A percentile compares a stretch with the other conserved stretches of the same genome.
These are phyloP conservation scores for Muscicapa striata DNA, from an alignment of 2,797 vertebrate genomes.

Conservation along the genomic window DNA sequence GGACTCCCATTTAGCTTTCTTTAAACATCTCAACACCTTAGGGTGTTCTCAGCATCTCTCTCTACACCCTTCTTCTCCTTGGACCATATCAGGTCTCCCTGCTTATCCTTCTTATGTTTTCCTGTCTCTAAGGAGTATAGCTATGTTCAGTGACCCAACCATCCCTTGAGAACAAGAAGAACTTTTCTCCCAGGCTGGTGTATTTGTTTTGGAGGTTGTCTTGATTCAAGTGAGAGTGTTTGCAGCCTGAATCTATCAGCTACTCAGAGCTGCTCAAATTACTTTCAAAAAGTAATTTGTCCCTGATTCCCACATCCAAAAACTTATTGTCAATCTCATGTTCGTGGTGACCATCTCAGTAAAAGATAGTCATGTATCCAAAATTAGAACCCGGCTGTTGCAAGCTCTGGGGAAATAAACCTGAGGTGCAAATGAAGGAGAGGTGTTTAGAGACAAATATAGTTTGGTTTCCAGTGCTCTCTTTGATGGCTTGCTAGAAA, in stretches of 20 bases:
- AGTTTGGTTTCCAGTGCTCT: background rate
- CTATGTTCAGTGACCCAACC: background rate
- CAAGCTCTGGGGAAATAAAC: slow-evolving; percentile 56
- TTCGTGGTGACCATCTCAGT: background rate
- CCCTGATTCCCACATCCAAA: slow-evolving; percentile 52
- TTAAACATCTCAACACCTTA: background rate
- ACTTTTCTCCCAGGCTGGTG: background rate
- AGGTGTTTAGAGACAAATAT: slow-evolving; percentile 21
- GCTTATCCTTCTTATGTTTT: background rate
- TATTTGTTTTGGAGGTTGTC: slow-evolving; percentile 31
- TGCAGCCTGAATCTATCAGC: slow-evolving; percentile 29
- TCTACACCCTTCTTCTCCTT: background rate
- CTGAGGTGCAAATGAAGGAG: slow-evolving; percentile 49
- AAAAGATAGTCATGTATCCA: slow-evolving; percentile 46
- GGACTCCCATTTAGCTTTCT: background rate
- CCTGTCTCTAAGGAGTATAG: background rate
- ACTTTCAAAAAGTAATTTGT: slow-evolving; percentile 66
- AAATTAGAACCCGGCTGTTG: slow-evolving; percentile 41
- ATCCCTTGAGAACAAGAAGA: background rate
- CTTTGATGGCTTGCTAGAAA: background rate
- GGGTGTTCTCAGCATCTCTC: background rate
- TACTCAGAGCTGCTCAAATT: slow-evolving; percentile 40
- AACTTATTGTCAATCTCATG: slow-evolving; percentile 24
- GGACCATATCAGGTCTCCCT: background rate
- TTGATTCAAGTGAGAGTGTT: slow-evolving; percentile 21